Evolutionary conservation across 2,797 vertebrate genomes (phyloP).

Genomic region (Clarias platycephalus): DNA sequence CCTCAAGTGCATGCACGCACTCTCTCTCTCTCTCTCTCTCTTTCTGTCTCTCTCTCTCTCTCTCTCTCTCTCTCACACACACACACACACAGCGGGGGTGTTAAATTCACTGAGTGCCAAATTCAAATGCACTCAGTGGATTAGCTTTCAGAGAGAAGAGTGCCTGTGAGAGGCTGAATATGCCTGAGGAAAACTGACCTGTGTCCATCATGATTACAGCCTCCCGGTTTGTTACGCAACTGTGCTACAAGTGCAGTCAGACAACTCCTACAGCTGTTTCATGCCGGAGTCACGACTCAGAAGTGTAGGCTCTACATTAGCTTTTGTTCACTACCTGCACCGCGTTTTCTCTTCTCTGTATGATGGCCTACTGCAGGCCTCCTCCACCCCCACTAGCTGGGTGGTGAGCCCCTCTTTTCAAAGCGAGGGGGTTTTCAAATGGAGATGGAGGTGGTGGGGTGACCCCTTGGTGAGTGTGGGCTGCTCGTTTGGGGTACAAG

Average conservation of each 20-base stretch:
- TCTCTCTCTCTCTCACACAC: not conserved
- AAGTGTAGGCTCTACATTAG: conserved; percentile 66
- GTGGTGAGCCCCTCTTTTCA: conserved; percentile 56
- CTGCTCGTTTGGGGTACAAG: conserved; percentile 50
- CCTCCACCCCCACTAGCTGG: conserved; percentile 49
- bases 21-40: no score
- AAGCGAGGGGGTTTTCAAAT: conserved; percentile 52
- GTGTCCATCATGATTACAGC: conserved; percentile 58
- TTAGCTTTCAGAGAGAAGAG: conserved; percentile 55
- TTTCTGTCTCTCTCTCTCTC: no score
- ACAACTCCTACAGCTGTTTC: conserved; percentile 64
- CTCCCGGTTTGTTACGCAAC: conserved; percentile 60
- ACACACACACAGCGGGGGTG: conserved; percentile 51
- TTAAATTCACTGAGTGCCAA: conserved; percentile 56
- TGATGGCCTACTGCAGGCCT: conserved; percentile 51
- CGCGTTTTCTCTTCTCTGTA: conserved; percentile 49
- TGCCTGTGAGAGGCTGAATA: conserved; percentile 56
- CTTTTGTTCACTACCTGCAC: conserved; percentile 52
- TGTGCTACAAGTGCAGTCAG: conserved; percentile 60
- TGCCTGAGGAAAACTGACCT: conserved; percentile 56
- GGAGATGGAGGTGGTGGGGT: conserved; percentile 57
- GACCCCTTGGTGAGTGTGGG: conserved; percentile 48
- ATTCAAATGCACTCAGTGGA: conserved; percentile 61
- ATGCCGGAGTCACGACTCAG: conserved; percentile 76
- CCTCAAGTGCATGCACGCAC: conserved; percentile 19